A percentile compares a stretch with the other conserved stretches of the same genome.
Conservation (phyloP, 2,797 vertebrate genomes). For the Stomatorhinus walkeri region DNA sequence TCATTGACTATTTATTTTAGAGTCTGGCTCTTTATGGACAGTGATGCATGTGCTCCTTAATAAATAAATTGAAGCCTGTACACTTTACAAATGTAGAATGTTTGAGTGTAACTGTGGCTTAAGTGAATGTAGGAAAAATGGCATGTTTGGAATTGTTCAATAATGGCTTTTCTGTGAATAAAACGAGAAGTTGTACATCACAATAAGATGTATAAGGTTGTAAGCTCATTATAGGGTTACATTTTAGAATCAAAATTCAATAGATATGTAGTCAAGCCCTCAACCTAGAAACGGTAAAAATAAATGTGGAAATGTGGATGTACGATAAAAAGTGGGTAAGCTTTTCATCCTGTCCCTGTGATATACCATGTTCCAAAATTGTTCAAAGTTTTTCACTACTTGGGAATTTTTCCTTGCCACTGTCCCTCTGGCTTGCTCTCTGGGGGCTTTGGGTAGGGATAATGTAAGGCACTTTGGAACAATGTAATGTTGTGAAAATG, state of each 20-base stretch:
- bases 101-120: slow-evolving; percentile 48
- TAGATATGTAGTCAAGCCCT: not conserved
- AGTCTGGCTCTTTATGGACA: not conserved
- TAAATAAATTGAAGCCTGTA: not conserved
- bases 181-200: slow-evolving; percentile 31
- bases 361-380: not conserved
- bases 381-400: not conserved
- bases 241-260: not conserved
- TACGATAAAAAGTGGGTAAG: not conserved
- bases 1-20: not conserved
- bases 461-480: not conserved
- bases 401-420: not conserved
- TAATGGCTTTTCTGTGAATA: slow-evolving; percentile 44
- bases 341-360: not conserved
- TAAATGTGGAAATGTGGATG: not conserved
- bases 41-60: not conserved
- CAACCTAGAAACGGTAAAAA: not conserved
- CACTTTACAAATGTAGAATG: slow-evolving; percentile 14
- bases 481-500: not conserved
- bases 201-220: slow-evolving; percentile 21
- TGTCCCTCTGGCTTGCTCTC: not conserved
- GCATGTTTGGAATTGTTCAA: slow-evolving; percentile 51
- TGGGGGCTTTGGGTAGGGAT: not conserved
- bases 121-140: slow-evolving; percentile 39
- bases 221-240: slow-evolving; percentile 10